These are phyloP conservation scores for Teinopalpus imperialis DNA, from an alignment of 2,888 invertebrate genomes.

Conservation along the genomic window DNA sequence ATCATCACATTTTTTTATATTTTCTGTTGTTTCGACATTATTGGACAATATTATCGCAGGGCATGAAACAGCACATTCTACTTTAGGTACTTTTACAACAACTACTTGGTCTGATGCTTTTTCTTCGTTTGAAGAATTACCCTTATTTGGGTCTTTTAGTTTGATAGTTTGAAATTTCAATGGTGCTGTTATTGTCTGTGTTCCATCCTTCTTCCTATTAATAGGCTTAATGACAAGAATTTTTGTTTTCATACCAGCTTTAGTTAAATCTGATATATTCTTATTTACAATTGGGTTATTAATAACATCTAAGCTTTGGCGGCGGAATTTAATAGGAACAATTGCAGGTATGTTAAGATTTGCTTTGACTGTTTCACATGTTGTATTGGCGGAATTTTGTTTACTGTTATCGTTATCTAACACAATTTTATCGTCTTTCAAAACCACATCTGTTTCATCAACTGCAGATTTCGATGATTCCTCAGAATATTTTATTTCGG, in stretches of 20 bases:
- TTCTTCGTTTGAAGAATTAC: slow-evolving; percentile 45
- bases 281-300: slow-evolving; percentile 71
- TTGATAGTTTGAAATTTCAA: slow-evolving; percentile 84
- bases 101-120: slow-evolving; percentile 60
- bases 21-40: slow-evolving; percentile 16
- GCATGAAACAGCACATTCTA: slow-evolving; percentile 49
- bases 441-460: not conserved
- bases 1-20: too few species aligned
- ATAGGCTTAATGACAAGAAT: slow-evolving; percentile 74
- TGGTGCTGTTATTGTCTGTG: slow-evolving; percentile 45
- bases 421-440: slow-evolving; percentile 26
- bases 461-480: not conserved
- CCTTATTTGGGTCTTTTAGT: slow-evolving; percentile 81
- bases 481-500: slow-evolving; percentile 20
- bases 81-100: slow-evolving; percentile 68
- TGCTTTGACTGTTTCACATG: slow-evolving; percentile 37
- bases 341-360: slow-evolving; percentile 45
- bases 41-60: slow-evolving; percentile 23
- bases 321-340: slow-evolving; percentile 62
- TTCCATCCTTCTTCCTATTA: slow-evolving; percentile 60
- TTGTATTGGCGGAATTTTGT: not conserved
- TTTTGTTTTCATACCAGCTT: slow-evolving; percentile 74
- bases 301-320: slow-evolving; percentile 65
- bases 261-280: slow-evolving; percentile 65
- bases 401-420: slow-evolving; percentile 23